phyloP scores from a whole-genome alignment of 2,113 vertebrate species.

The Crotalus helleri region DNA sequence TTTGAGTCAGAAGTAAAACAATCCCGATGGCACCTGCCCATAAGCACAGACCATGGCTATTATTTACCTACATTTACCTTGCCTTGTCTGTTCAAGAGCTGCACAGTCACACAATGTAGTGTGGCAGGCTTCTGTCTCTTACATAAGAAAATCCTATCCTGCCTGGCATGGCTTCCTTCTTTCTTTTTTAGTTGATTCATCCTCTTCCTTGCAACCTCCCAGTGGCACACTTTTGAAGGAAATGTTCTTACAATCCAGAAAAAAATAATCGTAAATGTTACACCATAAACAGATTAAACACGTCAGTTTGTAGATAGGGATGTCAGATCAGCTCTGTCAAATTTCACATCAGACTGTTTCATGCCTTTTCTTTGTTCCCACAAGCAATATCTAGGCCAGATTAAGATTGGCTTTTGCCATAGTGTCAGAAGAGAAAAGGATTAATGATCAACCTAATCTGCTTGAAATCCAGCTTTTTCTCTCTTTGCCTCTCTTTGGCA shows the following conservation, averaged over 20 bases:
- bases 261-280: background rate
- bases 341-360: background rate
- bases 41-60: background rate
- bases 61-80: background rate
- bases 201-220: background rate
- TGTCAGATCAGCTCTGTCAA: background rate
- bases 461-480: background rate
- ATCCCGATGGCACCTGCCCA: fast-evolving
- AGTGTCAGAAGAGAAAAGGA: background rate
- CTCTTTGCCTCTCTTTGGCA: background rate
- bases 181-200: background rate
- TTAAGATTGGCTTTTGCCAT: background rate
- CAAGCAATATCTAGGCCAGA: background rate
- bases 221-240: background rate
- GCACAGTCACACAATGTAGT: background rate
- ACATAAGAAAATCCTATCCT: background rate
- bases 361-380: background rate
- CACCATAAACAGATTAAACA: background rate
- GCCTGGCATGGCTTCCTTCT: background rate
- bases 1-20: background rate
- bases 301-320: background rate
- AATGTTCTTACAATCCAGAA: background rate
- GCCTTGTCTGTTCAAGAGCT: background rate
- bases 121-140: background rate
- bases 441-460: slow-evolving; percentile 13